phyloP scores from a whole-genome alignment of 64 coral and sea anemone species.

The Montipora sp. region DNA sequence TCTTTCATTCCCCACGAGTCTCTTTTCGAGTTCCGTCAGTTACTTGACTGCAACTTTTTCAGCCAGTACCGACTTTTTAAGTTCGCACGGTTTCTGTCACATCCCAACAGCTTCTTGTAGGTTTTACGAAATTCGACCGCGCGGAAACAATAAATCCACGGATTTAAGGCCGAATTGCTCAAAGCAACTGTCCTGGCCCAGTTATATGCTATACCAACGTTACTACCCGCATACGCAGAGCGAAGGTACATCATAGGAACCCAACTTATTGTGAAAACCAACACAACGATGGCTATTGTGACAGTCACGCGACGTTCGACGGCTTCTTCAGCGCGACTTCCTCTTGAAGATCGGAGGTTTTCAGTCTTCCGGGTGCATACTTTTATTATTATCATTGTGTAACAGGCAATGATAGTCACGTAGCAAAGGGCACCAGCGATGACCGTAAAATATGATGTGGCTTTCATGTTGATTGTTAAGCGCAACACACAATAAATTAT shows the following conservation, averaged over 20 bases:
- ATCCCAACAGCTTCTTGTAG: conserved; percentile 64
- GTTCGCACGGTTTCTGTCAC: background rate
- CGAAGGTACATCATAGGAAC: conserved; percentile 76
- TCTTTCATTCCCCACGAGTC: background rate
- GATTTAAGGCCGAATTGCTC: conserved; percentile 84
- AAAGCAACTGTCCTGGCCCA: conserved; percentile 86
- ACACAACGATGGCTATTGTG: conserved; percentile 84
- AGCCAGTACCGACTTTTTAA: background rate
- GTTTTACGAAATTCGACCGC: conserved; percentile 78
- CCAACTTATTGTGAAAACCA: conserved; percentile 76
- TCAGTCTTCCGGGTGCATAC: conserved; percentile 54
- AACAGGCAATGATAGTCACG: conserved; percentile 73
- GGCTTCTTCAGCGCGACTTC: conserved; percentile 3
- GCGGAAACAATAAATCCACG: conserved; percentile 87
- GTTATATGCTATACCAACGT: conserved; percentile 74
- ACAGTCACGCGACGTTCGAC: conserved; percentile 89
- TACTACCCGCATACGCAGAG: conserved; percentile 47
- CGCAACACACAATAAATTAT: conserved; percentile 71
- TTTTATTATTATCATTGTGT: conserved; percentile 73
- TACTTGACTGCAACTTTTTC: background rate
- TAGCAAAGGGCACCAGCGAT: conserved; percentile 71
- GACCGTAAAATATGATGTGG: conserved; percentile 81
- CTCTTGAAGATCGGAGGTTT: background rate
- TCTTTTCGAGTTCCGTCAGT: background rate
- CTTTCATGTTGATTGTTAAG: conserved; percentile 61